Evolutionary conservation across 2,888 invertebrate genomes (phyloP), one percentile per base, ranked within the genome.

Genomic region (Cancer borealis): DNA sequence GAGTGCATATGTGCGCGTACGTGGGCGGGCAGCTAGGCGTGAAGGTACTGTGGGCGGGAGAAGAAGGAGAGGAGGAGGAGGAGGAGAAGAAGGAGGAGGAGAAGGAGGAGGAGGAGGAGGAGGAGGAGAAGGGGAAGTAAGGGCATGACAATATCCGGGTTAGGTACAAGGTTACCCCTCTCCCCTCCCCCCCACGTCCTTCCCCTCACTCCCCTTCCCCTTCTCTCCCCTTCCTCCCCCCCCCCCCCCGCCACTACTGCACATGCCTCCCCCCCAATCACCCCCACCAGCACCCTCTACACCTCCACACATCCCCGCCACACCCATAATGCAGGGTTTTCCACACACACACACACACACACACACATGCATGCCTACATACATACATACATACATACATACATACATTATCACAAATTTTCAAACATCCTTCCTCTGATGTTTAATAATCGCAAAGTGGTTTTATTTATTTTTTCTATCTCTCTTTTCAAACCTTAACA

Each of bases 101-200:
- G 54, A 21, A 30, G 17, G 89, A 14, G 54, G 46, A 30, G 14
- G 89, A 30, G 47, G 89, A 30, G 12, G 89, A 12, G n/a, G 89
- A 12, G 49, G 89, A 30, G n/a, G 30, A 14, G 60, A 12, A 5
- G 88, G 39, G 84, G 88, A 46, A 14, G 89, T 39, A 2, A 39
- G 88, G 26, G 91, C 30, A 60, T 60, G 73, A 45, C 91, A 91
- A 73, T 91, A 91, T 91, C 91, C 91, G 91, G 91, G 91, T 73
- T 66, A 91, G n/a, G 66, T 45, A 73, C 91, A 91, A 73, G 91
- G 66, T 91, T 66, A 21, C 91, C 73, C 46, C 73, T 26, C 49
- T 46, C 30, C 73, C 91, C 26, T 26, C 49, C 17, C 30, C 30
- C 21, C 5, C 49, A 17, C 91, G 6, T 8, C 30, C 79, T 26